A percentile compares a stretch with the other conserved stretches of the same genome.
Conservation (phyloP, 2,113 vertebrate genomes). For the Ammodramus savannarum region DNA sequence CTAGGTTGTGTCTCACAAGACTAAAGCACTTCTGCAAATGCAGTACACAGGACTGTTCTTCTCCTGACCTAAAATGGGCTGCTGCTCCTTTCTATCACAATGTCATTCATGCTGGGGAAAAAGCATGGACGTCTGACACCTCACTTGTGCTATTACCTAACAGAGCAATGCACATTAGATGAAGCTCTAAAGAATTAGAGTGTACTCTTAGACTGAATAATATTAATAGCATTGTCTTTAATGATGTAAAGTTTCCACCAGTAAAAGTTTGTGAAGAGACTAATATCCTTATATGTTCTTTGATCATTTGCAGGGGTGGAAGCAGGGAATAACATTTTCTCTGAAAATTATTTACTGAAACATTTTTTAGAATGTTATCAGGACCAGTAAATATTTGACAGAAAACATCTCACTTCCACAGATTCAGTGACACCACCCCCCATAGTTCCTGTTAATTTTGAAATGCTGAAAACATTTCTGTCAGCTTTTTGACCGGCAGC, state of each 20-base stretch:
- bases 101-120: neutral
- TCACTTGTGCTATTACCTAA: neutral
- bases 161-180: neutral
- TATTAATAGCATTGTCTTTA: neutral
- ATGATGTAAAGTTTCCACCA: neutral
- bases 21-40: neutral
- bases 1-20: neutral
- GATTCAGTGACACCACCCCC: neutral
- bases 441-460: neutral
- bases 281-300: neutral
- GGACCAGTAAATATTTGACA: neutral
- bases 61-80: neutral
- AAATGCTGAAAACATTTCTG: neutral
- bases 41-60: neutral
- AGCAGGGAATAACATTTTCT: neutral
- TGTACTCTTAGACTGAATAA: neutral
- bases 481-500: conserved; percentile 29
- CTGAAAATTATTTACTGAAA: neutral
- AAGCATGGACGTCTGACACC: neutral
- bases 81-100: neutral
- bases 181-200: neutral
- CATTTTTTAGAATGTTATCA: neutral
- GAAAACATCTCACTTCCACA: neutral
- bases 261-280: neutral
- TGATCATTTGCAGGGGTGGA: neutral